Conservation (phyloP, 2,888 invertebrate species). For the Physocephala rufipes region DNA sequence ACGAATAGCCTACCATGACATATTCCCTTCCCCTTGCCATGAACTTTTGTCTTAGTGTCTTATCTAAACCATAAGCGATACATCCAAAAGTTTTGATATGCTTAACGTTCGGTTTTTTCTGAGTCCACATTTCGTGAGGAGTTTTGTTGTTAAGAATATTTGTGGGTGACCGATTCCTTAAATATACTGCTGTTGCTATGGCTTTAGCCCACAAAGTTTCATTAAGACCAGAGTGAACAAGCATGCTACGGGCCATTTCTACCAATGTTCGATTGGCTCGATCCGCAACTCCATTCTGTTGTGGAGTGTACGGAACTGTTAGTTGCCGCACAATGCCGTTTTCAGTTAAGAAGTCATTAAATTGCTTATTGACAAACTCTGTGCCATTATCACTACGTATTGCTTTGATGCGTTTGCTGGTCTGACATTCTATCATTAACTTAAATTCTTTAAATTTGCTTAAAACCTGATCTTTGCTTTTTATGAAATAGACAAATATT, state of each 20-base stretch:
- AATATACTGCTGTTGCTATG: constrained; percentile 32
- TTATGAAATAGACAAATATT: constrained; percentile 42
- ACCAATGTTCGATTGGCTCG: constrained; percentile 42
- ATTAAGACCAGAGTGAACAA: constrained; percentile 45
- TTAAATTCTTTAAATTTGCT: no score
- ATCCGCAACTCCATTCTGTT: constrained; percentile 45
- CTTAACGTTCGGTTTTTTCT: constrained; percentile 31
- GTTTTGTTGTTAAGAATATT: no score
- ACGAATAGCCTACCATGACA: constrained; percentile 40
- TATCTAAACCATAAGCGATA: constrained; percentile 38
- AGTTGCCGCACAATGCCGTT: constrained; percentile 39
- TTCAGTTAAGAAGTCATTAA: constrained; percentile 29
- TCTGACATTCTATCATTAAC: no score
- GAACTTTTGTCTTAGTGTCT: constrained; percentile 37
- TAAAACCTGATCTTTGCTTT: no score
- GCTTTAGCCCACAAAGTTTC: constrained; percentile 47
- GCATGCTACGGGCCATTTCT: constrained; percentile 51
- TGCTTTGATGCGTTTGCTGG: no score
- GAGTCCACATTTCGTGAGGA: constrained; percentile 37
- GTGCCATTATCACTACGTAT: constrained; percentile 12
- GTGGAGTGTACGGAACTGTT: no score
- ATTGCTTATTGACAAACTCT: not conserved
- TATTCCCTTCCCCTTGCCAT: constrained; percentile 37
- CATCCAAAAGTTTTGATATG: constrained; percentile 39
- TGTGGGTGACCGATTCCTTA: no score